These are phyloP conservation scores for Gallinago undulata DNA, from an alignment of 2,113 vertebrate genomes.

Conservation along the genomic window DNA sequence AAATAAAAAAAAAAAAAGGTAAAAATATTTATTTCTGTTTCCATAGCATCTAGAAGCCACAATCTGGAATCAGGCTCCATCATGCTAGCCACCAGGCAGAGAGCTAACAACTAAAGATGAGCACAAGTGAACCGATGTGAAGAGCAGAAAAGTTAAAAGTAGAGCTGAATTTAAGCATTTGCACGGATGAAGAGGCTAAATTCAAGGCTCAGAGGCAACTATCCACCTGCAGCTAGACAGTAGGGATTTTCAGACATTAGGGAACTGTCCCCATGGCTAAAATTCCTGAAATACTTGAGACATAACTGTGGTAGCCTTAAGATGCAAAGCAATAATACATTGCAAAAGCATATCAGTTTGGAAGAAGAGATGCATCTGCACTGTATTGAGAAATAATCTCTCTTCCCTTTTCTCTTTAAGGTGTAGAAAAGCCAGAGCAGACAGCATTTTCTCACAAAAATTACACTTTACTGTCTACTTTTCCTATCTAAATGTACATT, in stretches of 20 bases:
- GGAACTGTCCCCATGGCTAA: neutral
- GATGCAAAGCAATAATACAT: neutral
- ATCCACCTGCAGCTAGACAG: neutral
- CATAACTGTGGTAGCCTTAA: neutral
- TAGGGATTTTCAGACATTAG: neutral
- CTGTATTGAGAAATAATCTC: neutral
- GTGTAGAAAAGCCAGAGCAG: neutral
- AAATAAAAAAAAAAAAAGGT: neutral
- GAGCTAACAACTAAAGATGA: neutral
- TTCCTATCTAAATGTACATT: neutral
- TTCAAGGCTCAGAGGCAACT: neutral
- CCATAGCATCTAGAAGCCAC: conserved; percentile 33
- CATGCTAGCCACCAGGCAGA: neutral
- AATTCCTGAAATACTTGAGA: neutral
- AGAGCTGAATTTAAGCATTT: neutral
- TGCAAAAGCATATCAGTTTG: neutral
- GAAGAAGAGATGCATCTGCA: neutral
- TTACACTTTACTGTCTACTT: neutral
- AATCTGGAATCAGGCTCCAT: neutral
- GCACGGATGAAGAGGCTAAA: neutral
- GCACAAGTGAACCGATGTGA: rapidly evolving
- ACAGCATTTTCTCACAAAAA: neutral
- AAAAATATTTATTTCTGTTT: conserved; percentile 43
- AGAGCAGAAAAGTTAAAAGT: neutral
- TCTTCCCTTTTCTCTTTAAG: neutral